These are phyloP conservation scores for Chrysomallon squamiferum DNA, from an alignment of 1,140 invertebrate genomes.

Conservation along the genomic window DNA sequence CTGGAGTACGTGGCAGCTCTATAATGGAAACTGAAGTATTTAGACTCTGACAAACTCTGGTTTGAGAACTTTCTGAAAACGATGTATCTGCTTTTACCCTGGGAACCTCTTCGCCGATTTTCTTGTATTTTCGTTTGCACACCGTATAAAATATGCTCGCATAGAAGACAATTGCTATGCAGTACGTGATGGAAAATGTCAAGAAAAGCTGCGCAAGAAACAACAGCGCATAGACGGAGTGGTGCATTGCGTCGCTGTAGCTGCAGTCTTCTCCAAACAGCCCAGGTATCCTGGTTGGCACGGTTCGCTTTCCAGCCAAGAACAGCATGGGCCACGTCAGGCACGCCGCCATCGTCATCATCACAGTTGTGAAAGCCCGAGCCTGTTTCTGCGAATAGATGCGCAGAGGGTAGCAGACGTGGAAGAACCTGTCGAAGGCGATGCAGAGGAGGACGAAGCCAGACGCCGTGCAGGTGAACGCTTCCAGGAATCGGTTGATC, in stretches of 20 bases:
- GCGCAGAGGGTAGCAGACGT: background rate
- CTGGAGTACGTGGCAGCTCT: too few relatives aligned
- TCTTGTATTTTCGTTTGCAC: background rate
- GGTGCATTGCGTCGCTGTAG: background rate
- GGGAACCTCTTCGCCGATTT: background rate
- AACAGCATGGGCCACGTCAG: background rate
- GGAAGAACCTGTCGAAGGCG: conserved; percentile 1
- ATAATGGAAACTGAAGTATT: too few relatives aligned
- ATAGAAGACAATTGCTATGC: background rate
- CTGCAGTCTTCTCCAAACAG: conserved; percentile 2
- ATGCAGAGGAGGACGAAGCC: background rate
- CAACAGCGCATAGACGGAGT: conserved; percentile 1
- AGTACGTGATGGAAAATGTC: background rate
- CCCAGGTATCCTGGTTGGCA: background rate
- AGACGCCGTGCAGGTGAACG: background rate
- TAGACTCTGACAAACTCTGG: too few relatives aligned
- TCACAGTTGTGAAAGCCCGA: background rate
- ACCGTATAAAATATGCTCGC: background rate
- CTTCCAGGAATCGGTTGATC: conserved; percentile 4
- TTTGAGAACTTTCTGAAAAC: too few relatives aligned
- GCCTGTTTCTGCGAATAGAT: background rate
- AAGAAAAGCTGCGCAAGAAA: background rate
- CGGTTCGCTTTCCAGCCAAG: background rate
- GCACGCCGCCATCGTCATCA: background rate
- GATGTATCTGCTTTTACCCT: too few relatives aligned